These are phyloP conservation scores for Rhynchonycteris naso DNA, from an alignment of 2,797 vertebrate genomes.

Conservation along the genomic window DNA sequence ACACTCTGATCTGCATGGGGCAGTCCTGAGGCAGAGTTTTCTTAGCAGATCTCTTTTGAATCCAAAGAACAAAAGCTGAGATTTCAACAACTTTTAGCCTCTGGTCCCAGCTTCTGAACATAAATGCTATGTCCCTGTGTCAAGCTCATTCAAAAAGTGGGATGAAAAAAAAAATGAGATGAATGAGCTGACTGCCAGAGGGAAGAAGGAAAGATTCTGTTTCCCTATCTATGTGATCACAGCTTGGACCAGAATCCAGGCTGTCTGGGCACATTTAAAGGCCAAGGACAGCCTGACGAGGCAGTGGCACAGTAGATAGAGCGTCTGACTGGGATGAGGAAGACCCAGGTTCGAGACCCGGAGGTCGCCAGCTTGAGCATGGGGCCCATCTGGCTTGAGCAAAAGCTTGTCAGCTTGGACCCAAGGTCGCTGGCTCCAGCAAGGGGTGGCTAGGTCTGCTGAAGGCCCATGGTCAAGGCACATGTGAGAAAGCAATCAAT, in stretches of 20 bases:
- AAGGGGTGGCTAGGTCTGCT: too few species aligned
- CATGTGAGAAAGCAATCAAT: too few species aligned
- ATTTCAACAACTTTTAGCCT: conserved; percentile 6
- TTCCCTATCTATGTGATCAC: background rate
- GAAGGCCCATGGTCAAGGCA: too few species aligned
- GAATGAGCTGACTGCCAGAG: background rate
- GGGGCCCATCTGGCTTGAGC: too few species aligned
- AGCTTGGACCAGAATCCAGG: background rate
- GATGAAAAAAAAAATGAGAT: background rate
- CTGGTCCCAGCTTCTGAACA: conserved; percentile 3
- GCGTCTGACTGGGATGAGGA: too few species aligned
- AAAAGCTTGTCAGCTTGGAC: too few species aligned
- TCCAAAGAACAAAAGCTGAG: conserved; percentile 30
- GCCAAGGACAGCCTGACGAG: too few species aligned
- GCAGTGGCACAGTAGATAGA: too few species aligned
- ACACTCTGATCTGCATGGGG: background rate
- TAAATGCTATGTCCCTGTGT: background rate
- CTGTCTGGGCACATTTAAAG: background rate
- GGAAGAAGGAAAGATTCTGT: background rate
- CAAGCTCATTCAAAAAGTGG: conserved; percentile 3
- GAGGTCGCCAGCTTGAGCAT: too few species aligned
- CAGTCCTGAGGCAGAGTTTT: background rate
- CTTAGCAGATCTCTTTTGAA: background rate
- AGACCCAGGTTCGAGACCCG: too few species aligned
- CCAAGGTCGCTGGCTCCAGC: too few species aligned